Percentiles rank a stretch among this genome's conserved stretches.
These are phyloP conservation scores for Pachyuromys duprasi DNA, from an alignment of 2,797 vertebrate genomes.

Conservation along the genomic window DNA sequence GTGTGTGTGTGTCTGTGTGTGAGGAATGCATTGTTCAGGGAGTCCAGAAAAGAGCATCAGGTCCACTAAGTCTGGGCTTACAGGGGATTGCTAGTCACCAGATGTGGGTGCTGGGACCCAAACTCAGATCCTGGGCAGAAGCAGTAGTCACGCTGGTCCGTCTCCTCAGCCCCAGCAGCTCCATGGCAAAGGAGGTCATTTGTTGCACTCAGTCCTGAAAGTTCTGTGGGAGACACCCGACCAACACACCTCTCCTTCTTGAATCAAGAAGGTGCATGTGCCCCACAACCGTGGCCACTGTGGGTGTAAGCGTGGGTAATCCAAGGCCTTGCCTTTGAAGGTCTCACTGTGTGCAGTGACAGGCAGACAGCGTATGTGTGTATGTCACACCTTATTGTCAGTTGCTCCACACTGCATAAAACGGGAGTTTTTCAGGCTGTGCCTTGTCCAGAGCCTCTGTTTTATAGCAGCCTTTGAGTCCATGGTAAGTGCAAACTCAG, in stretches of 20 bases:
- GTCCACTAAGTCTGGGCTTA: background rate
- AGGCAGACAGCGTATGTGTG: background rate
- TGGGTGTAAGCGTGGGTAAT: background rate
- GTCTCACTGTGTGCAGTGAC: background rate
- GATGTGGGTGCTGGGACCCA: background rate
- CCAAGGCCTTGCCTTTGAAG: background rate
- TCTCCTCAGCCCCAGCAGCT: background rate
- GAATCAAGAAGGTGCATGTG: background rate
- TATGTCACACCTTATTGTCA: background rate
- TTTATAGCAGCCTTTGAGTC: background rate
- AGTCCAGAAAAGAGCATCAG: background rate
- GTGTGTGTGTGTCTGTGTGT: background rate
- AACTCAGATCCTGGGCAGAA: background rate
- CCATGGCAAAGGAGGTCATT: background rate
- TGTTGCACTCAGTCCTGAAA: background rate
- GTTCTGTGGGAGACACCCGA: background rate
- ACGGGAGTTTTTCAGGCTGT: background rate
- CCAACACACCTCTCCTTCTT: background rate
- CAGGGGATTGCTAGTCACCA: background rate
- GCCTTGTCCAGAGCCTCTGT: background rate
- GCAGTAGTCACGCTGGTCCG: too few species aligned
- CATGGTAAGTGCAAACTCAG: background rate
- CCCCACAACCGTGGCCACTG: background rate
- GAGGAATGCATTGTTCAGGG: background rate
- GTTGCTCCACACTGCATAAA: background rate